Conservation (phyloP, 2,888 invertebrate genomes). For the Aphodius granarius region DNA sequence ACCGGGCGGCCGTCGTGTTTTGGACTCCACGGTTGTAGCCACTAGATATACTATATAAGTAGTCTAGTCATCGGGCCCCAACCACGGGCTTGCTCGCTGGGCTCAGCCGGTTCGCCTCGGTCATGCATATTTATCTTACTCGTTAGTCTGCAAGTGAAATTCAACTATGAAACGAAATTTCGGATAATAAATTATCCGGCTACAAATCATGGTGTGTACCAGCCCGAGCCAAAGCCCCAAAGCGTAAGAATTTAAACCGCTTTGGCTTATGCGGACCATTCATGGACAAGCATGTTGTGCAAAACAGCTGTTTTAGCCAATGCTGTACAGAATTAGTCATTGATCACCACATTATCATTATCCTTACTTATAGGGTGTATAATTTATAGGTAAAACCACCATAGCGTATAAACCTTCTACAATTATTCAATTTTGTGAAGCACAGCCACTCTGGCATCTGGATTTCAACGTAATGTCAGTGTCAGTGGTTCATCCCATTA, state of each 20-base stretch:
- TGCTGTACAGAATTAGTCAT: too few species aligned
- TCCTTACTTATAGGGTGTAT: too few species aligned
- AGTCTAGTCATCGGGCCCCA: not conserved
- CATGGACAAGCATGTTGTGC: too few species aligned
- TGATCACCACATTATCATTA: too few species aligned
- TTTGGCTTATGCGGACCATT: not conserved
- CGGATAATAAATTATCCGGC: constrained; percentile 1
- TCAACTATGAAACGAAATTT: constrained; percentile 2
- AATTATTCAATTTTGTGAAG: too few species aligned
- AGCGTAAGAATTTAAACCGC: not conserved
- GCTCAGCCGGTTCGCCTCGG: not conserved
- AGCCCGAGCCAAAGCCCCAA: not conserved
- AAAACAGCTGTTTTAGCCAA: too few species aligned
- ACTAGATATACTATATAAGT: not conserved
- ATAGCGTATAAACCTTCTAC: too few species aligned
- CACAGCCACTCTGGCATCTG: too few species aligned
- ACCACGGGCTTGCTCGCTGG: not conserved
- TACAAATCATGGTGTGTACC: not conserved
- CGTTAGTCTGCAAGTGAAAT: constrained; percentile 8
- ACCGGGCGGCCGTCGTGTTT: constrained; percentile 12
- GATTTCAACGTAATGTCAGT: too few species aligned
- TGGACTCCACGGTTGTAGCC: constrained; percentile 3
- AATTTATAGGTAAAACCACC: too few species aligned
- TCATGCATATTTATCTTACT: constrained; percentile 12
- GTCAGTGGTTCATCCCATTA: too few species aligned